Base-by-base conservation (phyloP, 2,797 vertebrate species). In the Petrocephalus schoutedeni region DNA sequence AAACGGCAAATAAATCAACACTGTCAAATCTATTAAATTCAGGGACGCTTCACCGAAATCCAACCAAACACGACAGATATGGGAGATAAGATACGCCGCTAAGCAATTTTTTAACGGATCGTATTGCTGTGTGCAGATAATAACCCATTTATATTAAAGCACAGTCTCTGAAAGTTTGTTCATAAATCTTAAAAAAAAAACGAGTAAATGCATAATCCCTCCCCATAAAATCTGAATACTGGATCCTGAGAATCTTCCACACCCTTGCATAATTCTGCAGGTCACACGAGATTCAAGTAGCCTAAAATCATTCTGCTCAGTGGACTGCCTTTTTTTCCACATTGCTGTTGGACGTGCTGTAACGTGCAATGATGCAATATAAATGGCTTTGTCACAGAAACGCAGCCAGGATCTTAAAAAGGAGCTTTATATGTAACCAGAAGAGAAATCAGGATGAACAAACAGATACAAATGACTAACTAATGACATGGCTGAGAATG, bases 251-350 rank as follows among this genome's bases (percentile, higher is more conserved):
- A 84, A 41, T 59, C 82, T 36, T 83, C 89, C 59, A 56, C 59
- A 88, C 88, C 91, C 91, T 94, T 94, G 94, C 90, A 91, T 93
- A 94, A 94, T 93, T 87, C 88, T 89, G 87, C 91, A 87, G 91
- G 21, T 90, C 90, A 92, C 91, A 89, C 89, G 91, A 87, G 3
- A 53, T 21, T 45, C 41, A 45, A 3, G 41, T 3, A 45, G 57
- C 59, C 23, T 28, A 64, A 23, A 64, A 64, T 28, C 61, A 9
- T 85, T 56, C 56, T 74, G 85, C 71, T 67, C 36, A 16, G 64
- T 80, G 16, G 83, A 58, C 77, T 32, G 49, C 67, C 67, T 51
- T 86, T 54, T 9, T 83, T 80, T 54, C 74, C 32, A 58, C 82
- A 87, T 88, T 64, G 87, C 41, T 49, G 54, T 67, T 86, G 89